Base-by-base conservation (phyloP, 1,140 invertebrate species). In the Pachyrhynchus sulphureomaculatus region DNA sequence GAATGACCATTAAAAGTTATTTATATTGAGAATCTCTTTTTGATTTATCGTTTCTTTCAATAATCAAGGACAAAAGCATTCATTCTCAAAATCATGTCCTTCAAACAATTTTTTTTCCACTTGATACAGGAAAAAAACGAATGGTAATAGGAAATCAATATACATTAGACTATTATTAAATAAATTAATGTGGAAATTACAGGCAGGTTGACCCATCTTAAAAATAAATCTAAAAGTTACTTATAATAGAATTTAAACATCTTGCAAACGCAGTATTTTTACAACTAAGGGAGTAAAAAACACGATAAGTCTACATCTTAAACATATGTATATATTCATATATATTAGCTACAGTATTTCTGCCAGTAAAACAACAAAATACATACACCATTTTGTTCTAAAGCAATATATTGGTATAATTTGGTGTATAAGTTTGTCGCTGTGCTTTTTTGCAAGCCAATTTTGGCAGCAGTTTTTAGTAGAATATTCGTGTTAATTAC, bases 401-500 rank as follows among this genome's bases (percentile, higher is more conserved):
- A 63, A 64, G 32, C 54, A 51, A 33, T 29, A 9, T 29, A 29
- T 10, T 29, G 26, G 26, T 29, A 29, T 9, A 1, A 10, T 29
- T 29, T 29, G 5, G 26, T 9, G 26, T 29, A 29, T 6, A 29
- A 9, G 26, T 29, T 29, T 29, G 26, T 29, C 6, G 12, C 8
- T 29, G 12, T 10, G 5, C 5, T 29, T 29, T 29, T 29, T 29
- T 29, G 26, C 26, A 29, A 29, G 5, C 12, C 12, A 24, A 10
- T 29, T 29, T 29, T 29, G 26, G 26, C 26, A 10, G 26, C 26
- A 51, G 39, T 17, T 51, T 18, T 33, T 64, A 60, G 62, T 67
- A 64, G 59, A 68, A 68, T 64, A 32, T 23, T 68, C 61, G 65
- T 68, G 56, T 68, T 68, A 51, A 37, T 67, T 70, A 68, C 62